Evolutionary conservation across 1,140 invertebrate genomes (phyloP).

Genomic region (Sitophilus oryzae): DNA sequence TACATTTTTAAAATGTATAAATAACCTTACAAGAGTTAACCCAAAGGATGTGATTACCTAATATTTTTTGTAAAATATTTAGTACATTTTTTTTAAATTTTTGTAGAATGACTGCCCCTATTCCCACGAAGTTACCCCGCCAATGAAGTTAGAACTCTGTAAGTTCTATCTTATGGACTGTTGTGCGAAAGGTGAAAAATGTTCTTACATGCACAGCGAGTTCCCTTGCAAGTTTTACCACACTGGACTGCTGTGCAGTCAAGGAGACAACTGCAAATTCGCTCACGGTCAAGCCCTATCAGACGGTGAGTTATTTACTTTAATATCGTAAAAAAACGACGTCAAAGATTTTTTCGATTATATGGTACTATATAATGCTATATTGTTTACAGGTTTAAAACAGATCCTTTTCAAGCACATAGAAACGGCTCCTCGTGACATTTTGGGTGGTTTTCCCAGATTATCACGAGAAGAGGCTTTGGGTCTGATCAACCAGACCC

Average conservation of each 20-base stretch:
- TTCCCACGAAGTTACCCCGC: constrained; percentile 77
- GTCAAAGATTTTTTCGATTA: background rate
- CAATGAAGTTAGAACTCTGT: constrained; percentile 88
- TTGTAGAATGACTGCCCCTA: constrained; percentile 72
- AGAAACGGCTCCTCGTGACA: constrained; percentile 84
- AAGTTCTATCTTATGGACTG: constrained; percentile 96
- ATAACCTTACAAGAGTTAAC: no score
- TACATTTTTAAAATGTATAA: no score
- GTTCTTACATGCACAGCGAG: constrained; percentile 93
- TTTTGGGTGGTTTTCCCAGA: constrained; percentile 79
- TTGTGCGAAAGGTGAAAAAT: constrained; percentile 92
- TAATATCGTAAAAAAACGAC: no score
- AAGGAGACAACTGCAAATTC: constrained; percentile 85
- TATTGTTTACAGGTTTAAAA: constrained; percentile 34
- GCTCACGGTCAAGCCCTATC: constrained; percentile 79
- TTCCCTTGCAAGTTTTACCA: constrained; percentile 98
- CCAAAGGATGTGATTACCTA: no score
- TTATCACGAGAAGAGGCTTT: constrained; percentile 69
- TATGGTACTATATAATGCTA: background rate
- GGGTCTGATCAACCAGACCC: constrained; percentile 63
- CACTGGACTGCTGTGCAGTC: constrained; percentile 78
- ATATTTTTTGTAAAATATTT: no score
- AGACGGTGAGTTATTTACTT: constrained; percentile 51
- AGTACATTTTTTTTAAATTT: constrained; percentile 29
- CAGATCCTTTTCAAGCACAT: constrained; percentile 62